Base-by-base conservation (phyloP, 2,888 invertebrate species). In the Rhorus exstirpatorius region DNA sequence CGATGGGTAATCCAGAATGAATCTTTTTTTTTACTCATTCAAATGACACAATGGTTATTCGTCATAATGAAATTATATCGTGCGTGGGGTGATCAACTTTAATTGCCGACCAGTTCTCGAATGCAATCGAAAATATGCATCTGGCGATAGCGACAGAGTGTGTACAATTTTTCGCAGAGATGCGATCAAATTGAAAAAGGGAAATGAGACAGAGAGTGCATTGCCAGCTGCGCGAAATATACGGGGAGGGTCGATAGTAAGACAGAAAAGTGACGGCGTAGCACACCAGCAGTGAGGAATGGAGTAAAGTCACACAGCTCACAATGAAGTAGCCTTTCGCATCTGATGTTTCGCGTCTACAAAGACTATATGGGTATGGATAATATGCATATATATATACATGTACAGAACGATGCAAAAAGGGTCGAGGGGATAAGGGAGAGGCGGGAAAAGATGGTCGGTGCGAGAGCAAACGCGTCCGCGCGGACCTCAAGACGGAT, bases 401-500 rank as follows among this genome's bases (percentile, higher is more conserved):
- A 61, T 65, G 38, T 55, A 53, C 65, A 67, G 55, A 70, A 79
- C 44, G 74, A 74, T 74, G 70, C 77, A 44, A 76, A 83, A 84
- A 79, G 19, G 17, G 38, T 2, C 10, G 60, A 17, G 46, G 61
- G 46, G 61, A 55, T 79, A 38, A 83, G 67, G 55, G 75, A 82
- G 77, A 78, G 70, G 71, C 60, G 81, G 72, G 77, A 71, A 72
- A 51, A 77, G 72, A 68, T 74, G 31, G 61, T 41, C 12, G 71
- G 53, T 58, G 65, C 71, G 76, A 60, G 80, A 77, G 79, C 67
- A 65, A 65, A 72, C 81, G 82, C 81, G 79, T 83, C 84, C 87
- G 88, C 87, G 86, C 86, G 86, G 88, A 87, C 87, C 68, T 81
- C 87, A 91, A 92, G 92, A 92, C 91, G 92, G 91, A 92, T 92